Base-by-base conservation (phyloP, 1,140 invertebrate species). In the Panulirus ornatus region DNA sequence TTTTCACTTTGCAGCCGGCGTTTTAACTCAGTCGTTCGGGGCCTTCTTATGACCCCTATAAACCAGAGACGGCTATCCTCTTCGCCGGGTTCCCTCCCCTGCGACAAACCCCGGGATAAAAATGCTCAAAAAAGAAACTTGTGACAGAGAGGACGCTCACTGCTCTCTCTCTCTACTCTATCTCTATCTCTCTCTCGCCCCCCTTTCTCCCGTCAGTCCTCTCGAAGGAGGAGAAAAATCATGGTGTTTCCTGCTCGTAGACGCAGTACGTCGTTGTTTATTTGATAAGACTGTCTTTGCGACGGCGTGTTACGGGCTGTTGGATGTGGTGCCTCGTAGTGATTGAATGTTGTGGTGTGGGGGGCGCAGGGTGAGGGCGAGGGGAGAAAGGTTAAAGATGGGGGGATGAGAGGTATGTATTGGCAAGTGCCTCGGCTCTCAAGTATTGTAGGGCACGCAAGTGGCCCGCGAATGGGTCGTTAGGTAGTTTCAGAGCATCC, bases 401-500 rank as follows among this genome's bases (percentile, higher is more conserved):
- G 58, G 44, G 22, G 51, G 84, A 42, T 83, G 88, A 89, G 83
- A 51, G 88, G 88, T 89, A 79, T 54, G 30, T 58, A n/a, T 63
- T 44, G 71, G 34, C 73, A 75, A 70, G 70, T 71, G 79, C 42
- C 66, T 44, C 79, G 78, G 44, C 79, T 89, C 79, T 89, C 88
- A 89, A 89, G 88, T 73, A 81, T 54, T 83, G 79, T 75, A 83
- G 88, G 88, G 88, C 88, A 89, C 88, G 88, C 88, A 89, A 89
- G 88, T 89, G 88, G 88, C 88, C n/a, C 88, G 88, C 88, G 81
- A 89, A 89, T 89, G 88, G 88, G 78, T 58, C 88, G 88, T 89
- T 84, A 89, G 88, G 88, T 89, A 84, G 88, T 89, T 89, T 89
- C n/a, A 89, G 88, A 84, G 88, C 88, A 83, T 89, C 88, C 79